Base-by-base conservation (phyloP, 2,888 invertebrate genomes). In the Hypolimnas misippus region DNA sequence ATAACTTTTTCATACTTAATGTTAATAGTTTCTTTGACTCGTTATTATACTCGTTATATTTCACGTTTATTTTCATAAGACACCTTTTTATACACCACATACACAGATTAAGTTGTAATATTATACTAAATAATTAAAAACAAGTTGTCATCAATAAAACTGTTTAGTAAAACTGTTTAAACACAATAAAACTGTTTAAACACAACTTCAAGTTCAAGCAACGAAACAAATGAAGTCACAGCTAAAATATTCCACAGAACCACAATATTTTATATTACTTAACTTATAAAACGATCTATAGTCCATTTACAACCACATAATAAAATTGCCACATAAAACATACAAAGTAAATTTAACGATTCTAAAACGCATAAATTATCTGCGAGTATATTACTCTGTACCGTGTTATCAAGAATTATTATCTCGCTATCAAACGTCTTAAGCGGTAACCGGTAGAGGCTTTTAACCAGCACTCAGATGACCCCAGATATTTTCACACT, bases 341-440 rank as follows among this genome's bases (percentile, higher is more conserved):
- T 46, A 46, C 44, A 46, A 46, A 19, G 44, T 46, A n/a, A 40
- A 21, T n/a, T 12, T 46, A 1, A 46, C 16, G 31, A 50, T 31
- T 6, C n/a, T 16, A 29, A 31, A 50, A 49, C n/a, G 25, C 14
- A 50, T 50, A 14, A 29, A 25, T 50, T 50, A 50, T 51, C 51
- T 52, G 19, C 42, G 25, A 12, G 16, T 53, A 25, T 51, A 57
- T 51, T 61, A 38, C 57, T 50, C 58, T 65, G 54, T 42, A 53
- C 19, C 50, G 42, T 57, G 50, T 54, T 61, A 46, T 21, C 12
- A n/a, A 4, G 1, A 10, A 5, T 3, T 8, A 12, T 49, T 49
- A 49, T 49, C 49, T 49, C 5, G 17, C 25, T 29, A 25, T n/a
- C 25, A 49, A 49, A 25, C 14, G 14, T 29, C 25, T 29, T 8